Evolutionary conservation across 2,113 vertebrate species (phyloP).

Genomic region (Microtus montanus): DNA sequence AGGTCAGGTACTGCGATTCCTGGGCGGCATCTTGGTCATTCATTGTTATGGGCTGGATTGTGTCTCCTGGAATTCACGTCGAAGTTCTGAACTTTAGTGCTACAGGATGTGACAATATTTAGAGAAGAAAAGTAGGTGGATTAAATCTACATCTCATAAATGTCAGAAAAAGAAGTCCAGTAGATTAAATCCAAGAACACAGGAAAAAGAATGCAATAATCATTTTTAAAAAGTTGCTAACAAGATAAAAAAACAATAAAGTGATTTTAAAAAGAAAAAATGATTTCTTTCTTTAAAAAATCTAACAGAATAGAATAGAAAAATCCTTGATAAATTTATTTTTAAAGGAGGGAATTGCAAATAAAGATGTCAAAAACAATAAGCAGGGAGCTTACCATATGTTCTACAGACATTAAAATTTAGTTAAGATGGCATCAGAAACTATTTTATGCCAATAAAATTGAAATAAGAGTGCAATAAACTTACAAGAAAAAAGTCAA

Average conservation of each 20-base stretch:
- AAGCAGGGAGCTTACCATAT: neutral
- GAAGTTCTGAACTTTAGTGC: neutral
- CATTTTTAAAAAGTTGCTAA: neutral
- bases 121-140: neutral
- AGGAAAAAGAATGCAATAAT: neutral
- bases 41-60: no score
- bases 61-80: neutral
- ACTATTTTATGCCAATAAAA: slow-evolving; percentile 22
- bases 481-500: neutral
- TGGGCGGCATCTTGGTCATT: neutral
- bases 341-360: neutral
- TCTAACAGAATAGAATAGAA: neutral
- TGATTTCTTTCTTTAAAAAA: neutral
- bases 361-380: neutral
- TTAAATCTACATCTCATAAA: neutral
- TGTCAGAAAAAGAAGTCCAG: neutral
- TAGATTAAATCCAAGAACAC: neutral
- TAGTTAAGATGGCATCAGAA: neutral
- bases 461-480: neutral
- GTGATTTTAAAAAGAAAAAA: neutral
- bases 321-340: neutral
- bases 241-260: neutral
- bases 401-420: slow-evolving; percentile 6
- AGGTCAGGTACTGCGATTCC: neutral
- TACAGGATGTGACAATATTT: neutral